Conservation (phyloP, 2,888 invertebrate species). For the Hypolimnas misippus region DNA sequence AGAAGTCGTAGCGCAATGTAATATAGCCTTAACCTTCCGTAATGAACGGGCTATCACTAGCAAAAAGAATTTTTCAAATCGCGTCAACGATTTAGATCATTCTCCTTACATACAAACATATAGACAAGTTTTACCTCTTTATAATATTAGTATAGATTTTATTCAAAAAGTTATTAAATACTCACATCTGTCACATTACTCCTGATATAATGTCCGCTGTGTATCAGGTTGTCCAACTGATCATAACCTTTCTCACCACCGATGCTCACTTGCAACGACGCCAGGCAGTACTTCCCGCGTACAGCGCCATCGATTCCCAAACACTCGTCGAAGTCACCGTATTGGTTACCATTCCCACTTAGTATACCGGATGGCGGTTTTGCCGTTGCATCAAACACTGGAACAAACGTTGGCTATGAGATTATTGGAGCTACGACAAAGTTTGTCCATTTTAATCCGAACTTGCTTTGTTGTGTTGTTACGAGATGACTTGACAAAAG, state of each 20-base stretch:
- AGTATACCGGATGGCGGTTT: constrained; percentile 87
- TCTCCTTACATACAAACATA: too few species aligned
- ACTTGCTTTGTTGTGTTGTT: constrained; percentile 37
- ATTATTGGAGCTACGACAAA: constrained; percentile 28
- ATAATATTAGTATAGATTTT: too few species aligned
- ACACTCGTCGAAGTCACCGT: constrained; percentile 89
- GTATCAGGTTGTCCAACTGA: constrained; percentile 71
- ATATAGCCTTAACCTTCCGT: too few species aligned
- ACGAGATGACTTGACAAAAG: constrained; percentile 41
- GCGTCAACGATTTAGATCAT: too few species aligned
- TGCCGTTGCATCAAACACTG: constrained; percentile 90
- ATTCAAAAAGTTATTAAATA: too few species aligned
- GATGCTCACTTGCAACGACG: constrained; percentile 78
- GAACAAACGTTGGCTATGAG: constrained; percentile 50
- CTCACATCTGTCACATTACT: constrained; percentile 84
- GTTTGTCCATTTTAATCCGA: constrained; percentile 40
- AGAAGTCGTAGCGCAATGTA: too few species aligned
- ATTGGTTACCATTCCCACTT: constrained; percentile 88
- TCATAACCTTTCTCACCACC: constrained; percentile 57
- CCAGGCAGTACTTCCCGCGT: constrained; percentile 87
- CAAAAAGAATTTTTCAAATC: too few species aligned
- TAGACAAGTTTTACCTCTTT: too few species aligned
- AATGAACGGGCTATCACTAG: too few species aligned
- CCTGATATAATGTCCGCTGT: constrained; percentile 80
- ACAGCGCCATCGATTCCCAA: constrained; percentile 81